Base-by-base conservation (phyloP, 2,888 invertebrate species). In the Pocota personata region DNA sequence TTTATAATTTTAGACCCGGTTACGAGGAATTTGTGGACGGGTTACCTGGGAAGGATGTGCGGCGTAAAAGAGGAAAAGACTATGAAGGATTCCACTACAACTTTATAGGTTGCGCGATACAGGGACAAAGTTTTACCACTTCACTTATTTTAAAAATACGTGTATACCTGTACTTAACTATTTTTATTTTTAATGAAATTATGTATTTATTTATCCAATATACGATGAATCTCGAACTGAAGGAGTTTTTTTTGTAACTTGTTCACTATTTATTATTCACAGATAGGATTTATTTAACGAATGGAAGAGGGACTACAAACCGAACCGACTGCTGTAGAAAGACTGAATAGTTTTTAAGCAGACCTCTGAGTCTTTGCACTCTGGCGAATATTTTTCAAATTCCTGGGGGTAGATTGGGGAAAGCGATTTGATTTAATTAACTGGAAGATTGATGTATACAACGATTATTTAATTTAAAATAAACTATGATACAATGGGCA, bases 1-100 rank as follows among this genome's bases (percentile, higher is more conserved):
- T 95, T 95, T 89, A 93, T 95, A 3, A 89, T 94, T 24, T 92
- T 94, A 79, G 94, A 95, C 90, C 93, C 93, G 1, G 90, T 91
- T 7, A 94, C 94, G 6, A 92, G 94, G 69, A 93, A 92, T 50
- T 90, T 94, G 88, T 94, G 94, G 94, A 52, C 79, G 1, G 88
- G 86, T 12, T 87, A 80, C 62, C 73, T 88, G 3, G 87, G 86
- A 21, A 76, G 72, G 37, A 67, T 67, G 32, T 82, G 76, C 19
- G 82, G 77, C 60, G 27, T 72, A 0, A 76, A 82, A 24, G 58
- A 67, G 48, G 57, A 82, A n/a, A 83, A 84, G 69, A 88, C 86
- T 21, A 37, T 69, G 0, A 88, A 87, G 37, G 89, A 89, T 58
- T 82, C 76, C 48, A 82, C 76, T 32, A 82, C 82, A 19, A 77